These are phyloP conservation scores for Romanogobio albipinnatus DNA, from an alignment of 2,113 vertebrate species.

Conservation along the genomic window DNA sequence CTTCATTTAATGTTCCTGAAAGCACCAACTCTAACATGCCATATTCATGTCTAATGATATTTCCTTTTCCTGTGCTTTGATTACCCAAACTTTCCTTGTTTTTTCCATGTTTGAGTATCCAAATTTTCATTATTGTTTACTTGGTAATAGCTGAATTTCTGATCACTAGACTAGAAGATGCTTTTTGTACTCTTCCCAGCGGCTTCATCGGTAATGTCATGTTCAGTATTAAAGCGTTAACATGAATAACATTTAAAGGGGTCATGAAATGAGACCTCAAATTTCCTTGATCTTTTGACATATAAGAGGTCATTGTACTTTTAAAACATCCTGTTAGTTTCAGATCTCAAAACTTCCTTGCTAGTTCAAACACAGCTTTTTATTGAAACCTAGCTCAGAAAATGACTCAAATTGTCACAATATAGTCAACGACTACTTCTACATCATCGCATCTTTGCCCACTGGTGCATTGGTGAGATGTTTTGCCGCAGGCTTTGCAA, in stretches of 20 bases:
- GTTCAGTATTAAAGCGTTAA: background rate
- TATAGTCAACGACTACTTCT: no score
- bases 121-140: background rate
- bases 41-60: background rate
- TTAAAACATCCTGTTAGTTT: no score
- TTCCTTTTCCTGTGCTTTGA: background rate
- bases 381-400: no score
- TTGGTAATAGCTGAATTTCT: background rate
- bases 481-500: no score
- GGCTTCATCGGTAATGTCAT: background rate
- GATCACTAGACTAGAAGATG: background rate
- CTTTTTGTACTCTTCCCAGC: background rate
- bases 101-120: background rate
- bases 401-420: no score
- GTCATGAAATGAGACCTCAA: no score
- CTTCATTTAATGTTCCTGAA: background rate
- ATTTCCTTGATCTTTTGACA: no score
- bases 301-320: no score
- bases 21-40: background rate
- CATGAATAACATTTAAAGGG: background rate
- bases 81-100: background rate
- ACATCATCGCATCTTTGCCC: no score
- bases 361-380: no score
- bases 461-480: no score
- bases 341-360: no score